phyloP scores from a whole-genome alignment of 1,140 invertebrate species.

The Drosophila obscura region DNA sequence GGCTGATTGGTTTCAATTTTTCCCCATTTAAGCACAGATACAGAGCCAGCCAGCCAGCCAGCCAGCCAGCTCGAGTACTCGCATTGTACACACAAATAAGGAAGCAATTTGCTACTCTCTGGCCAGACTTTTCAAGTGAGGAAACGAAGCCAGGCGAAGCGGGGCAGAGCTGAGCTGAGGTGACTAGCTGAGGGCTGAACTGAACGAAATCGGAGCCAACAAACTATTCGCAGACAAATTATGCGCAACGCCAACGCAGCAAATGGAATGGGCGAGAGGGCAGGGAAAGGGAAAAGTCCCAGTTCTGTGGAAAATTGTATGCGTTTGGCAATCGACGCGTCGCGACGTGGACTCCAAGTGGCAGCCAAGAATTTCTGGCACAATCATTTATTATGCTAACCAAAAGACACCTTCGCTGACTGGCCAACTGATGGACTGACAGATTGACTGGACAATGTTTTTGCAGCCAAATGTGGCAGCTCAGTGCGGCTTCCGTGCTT shows the following conservation, averaged over 20 bases:
- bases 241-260: constrained; percentile 50
- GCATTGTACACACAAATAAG: constrained; percentile 60
- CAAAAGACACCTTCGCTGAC: constrained; percentile 23
- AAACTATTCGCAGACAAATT: constrained; percentile 53
- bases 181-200: neutral
- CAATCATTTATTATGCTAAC: constrained; percentile 29
- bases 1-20: constrained; percentile 37
- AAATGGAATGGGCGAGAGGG: constrained; percentile 7
- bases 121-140: constrained; percentile 44
- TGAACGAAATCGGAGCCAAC: constrained; percentile 24
- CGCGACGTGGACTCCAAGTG: too few species aligned
- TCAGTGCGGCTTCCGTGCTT: neutral
- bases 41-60: neutral
- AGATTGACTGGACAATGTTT: constrained; percentile 13
- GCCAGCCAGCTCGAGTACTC: constrained; percentile 12
- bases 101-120: constrained; percentile 66
- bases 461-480: too few species aligned
- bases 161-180: neutral
- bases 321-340: neutral
- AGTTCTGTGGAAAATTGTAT: neutral
- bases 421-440: constrained; percentile 21
- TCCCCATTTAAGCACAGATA: constrained; percentile 27
- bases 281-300: constrained; percentile 15
- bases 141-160: constrained; percentile 39
- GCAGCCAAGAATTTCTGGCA: constrained; percentile 23